These are phyloP conservation scores for Nomada fucata DNA, from an alignment of 2,888 invertebrate species.

Conservation along the genomic window DNA sequence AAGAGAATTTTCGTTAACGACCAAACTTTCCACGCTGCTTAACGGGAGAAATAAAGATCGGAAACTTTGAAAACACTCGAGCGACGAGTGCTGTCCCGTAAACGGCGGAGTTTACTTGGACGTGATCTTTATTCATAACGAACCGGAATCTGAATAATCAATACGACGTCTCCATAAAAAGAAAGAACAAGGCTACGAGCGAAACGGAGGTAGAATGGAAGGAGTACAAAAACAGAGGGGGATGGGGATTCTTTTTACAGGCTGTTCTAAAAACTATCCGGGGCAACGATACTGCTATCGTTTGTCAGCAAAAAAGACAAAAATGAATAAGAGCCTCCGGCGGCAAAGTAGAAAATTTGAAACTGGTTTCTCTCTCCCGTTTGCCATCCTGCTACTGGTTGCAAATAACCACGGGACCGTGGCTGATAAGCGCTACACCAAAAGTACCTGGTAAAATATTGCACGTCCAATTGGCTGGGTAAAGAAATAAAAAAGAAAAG, in stretches of 20 bases:
- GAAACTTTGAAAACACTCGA: constrained; percentile 18
- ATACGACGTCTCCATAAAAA: constrained; percentile 30
- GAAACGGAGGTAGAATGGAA: not conserved
- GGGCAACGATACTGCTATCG: constrained; percentile 22
- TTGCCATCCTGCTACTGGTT: constrained; percentile 33
- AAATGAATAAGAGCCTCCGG: constrained; percentile 8
- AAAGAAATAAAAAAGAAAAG: too few relatives aligned
- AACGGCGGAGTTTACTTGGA: constrained; percentile 30
- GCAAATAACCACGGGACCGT: not conserved
- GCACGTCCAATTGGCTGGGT: constrained; percentile 35
- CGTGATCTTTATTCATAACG: constrained; percentile 61
- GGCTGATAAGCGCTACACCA: constrained; percentile 10
- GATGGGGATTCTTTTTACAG: constrained; percentile 24
- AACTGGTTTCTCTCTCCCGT: constrained; percentile 23
- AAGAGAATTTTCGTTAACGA: constrained; percentile 48
- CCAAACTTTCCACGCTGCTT: constrained; percentile 21
- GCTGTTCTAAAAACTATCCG: constrained; percentile 52
- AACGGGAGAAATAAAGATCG: constrained; percentile 9
- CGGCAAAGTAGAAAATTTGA: constrained; percentile 50
- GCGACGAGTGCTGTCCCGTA: constrained; percentile 15
- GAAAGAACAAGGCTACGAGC: not conserved
- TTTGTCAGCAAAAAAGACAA: not conserved
- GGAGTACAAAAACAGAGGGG: not conserved
- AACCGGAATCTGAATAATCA: constrained; percentile 56
- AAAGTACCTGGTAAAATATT: constrained; percentile 9